Base-by-base conservation (phyloP, 2,113 vertebrate species). In the Haplochromis burtoni region DNA sequence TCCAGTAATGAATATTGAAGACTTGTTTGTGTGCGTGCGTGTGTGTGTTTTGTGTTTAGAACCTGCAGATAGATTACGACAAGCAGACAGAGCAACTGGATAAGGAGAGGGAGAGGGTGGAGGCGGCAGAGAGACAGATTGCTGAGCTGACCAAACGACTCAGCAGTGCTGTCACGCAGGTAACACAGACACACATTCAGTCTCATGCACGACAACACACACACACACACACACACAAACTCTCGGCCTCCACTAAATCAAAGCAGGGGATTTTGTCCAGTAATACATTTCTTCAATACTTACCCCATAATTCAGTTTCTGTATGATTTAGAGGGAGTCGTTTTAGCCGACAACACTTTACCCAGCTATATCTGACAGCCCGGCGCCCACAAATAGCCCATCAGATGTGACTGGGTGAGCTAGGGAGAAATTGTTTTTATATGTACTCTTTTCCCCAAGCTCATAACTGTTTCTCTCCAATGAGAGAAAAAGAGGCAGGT, bases 41-140 rank as follows among this genome's bases (percentile, higher is more conserved):
- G 79, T 80, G 81, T 73, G 76, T 59, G 40, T 91, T 14, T 88
- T 61, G 19, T 90, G 89, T 95, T 86, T 91, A 99, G 99, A 99
- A 97, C 95, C 96, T 99, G 90, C 94, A 98, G 95, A 91, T 97
- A 87, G 98, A 98, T 93, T 99, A 98, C 6, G 99, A 99, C 94
- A 97, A 95, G 76, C 98, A 98, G 92, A 97, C 96, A n/a, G 98
- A 98, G 92, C 93, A 97, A 84, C 95, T 99, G 96, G 98, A 99
- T 96, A 91, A 96, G 87, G 97, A 98, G 95, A 97, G 95, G 86
- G 95, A 95, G 91, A 97, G 96, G 93, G 94, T 95, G 87, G 96
- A 91, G 94, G 95, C 92, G 80, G 97, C 95, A n/a, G 98, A 98
- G 91, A 96, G 84, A 95, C 97, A 97, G 81, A 88, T 97, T 47